A percentile compares a stretch with the other conserved stretches of the same genome.
phyloP scores from a whole-genome alignment of 2,113 vertebrate species.

The Hyperoodon ampullatus region DNA sequence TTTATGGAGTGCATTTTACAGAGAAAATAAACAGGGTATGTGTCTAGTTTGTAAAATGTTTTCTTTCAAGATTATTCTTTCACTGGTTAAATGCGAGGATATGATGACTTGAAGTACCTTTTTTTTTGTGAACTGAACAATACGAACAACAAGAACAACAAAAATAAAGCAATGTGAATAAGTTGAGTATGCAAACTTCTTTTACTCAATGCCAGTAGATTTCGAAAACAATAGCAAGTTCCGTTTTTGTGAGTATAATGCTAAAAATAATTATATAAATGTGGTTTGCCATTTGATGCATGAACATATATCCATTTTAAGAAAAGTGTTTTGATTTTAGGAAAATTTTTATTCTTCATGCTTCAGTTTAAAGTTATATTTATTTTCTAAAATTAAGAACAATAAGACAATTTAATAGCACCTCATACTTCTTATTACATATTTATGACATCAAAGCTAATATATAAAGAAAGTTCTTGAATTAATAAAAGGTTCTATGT shows the following conservation, averaged over 20 bases:
- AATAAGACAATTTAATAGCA: background rate
- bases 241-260: constrained; percentile 23
- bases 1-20: constrained; percentile 84
- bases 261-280: constrained; percentile 43
- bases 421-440: background rate
- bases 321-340: constrained; percentile 10
- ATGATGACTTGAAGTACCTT: constrained; percentile 82
- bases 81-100: constrained; percentile 84
- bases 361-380: constrained; percentile 44
- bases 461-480: background rate
- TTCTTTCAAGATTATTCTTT: constrained; percentile 83
- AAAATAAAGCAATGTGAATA: constrained; percentile 87
- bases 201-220: constrained; percentile 64
- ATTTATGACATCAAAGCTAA: constrained; percentile 50
- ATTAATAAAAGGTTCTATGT: constrained; percentile 4
- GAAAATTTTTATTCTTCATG: constrained; percentile 17
- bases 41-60: constrained; percentile 85
- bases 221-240: background rate
- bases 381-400: constrained; percentile 50
- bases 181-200: constrained; percentile 83
- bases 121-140: constrained; percentile 83
- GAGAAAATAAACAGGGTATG: constrained; percentile 85
- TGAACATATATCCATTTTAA: constrained; percentile 14
- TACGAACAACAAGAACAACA: constrained; percentile 61
- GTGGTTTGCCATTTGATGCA: background rate